Conservation (phyloP, 2,113 vertebrate species). For the Sylvia atricapilla region DNA sequence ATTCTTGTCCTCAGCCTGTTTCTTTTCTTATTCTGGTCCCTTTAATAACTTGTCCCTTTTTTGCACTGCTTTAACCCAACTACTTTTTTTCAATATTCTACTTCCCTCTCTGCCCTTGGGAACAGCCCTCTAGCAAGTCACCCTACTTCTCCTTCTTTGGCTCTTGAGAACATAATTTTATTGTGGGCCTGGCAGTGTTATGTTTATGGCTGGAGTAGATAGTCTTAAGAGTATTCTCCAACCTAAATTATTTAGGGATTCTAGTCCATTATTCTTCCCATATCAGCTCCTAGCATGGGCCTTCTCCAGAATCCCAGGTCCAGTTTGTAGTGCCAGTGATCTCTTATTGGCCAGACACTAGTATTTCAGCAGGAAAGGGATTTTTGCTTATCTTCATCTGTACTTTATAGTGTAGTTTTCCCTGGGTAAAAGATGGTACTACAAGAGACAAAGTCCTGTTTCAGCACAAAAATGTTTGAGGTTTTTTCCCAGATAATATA, state of each 20-base stretch:
- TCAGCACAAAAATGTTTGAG: neutral
- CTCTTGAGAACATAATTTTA: neutral
- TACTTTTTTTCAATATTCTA: neutral
- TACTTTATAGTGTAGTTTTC: neutral
- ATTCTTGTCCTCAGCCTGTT: neutral
- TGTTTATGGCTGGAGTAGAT: rapidly evolving
- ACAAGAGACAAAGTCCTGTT: neutral
- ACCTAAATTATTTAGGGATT: neutral
- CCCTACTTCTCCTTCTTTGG: neutral
- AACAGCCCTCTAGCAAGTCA: neutral
- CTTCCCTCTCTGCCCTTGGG: rapidly evolving
- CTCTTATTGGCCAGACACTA: neutral
- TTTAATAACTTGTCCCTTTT: neutral
- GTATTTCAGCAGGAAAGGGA: neutral
- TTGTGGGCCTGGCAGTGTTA: neutral
- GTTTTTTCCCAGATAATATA: neutral
- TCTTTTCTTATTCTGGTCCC: neutral
- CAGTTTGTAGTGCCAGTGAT: neutral
- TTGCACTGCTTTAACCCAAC: neutral
- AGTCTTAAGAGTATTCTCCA: neutral
- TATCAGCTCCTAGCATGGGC: neutral
- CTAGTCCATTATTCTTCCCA: neutral
- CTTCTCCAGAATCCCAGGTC: neutral
- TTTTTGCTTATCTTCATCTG: neutral
- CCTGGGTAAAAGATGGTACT: neutral